These are phyloP conservation scores for Matsumurasca onukii DNA, from an alignment of 1,140 invertebrate species.

Conservation along the genomic window DNA sequence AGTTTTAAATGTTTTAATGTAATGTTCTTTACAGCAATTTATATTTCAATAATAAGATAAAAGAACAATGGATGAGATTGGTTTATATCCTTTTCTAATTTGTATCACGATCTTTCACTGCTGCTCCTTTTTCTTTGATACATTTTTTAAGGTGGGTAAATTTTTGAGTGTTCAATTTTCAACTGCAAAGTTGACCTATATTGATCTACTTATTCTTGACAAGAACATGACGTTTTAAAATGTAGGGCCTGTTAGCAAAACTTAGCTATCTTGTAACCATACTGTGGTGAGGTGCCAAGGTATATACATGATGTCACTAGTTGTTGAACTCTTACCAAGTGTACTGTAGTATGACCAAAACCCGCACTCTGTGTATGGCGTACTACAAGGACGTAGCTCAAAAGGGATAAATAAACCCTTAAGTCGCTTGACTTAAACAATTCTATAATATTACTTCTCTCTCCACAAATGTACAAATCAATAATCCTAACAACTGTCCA, in stretches of 20 bases:
- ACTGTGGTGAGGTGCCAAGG: background rate
- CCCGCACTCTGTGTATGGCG: too few relatives aligned
- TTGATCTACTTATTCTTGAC: background rate
- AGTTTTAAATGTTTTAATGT: too few relatives aligned
- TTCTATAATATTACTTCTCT: too few relatives aligned
- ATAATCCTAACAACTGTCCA: too few relatives aligned
- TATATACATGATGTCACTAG: background rate
- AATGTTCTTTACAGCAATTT: too few relatives aligned
- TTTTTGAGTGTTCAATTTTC: background rate
- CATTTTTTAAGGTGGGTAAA: constrained; percentile 39
- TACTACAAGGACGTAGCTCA: too few relatives aligned
- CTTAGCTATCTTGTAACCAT: background rate
- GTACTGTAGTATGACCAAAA: too few relatives aligned
- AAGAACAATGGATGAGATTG: constrained; percentile 42
- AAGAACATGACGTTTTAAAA: background rate
- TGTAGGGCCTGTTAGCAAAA: background rate
- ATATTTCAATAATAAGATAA: too few relatives aligned
- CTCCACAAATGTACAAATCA: too few relatives aligned
- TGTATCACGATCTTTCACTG: constrained; percentile 34
- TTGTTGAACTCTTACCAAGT: background rate
- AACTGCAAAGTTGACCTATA: background rate
- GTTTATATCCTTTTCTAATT: constrained; percentile 35
- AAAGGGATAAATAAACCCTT: too few relatives aligned
- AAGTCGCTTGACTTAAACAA: too few relatives aligned
- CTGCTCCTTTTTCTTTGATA: constrained; percentile 38